Evolutionary conservation across 2,797 vertebrate genomes (phyloP), one percentile per base, ranked within the genome.

Genomic region (Merluccius polli): DNA sequence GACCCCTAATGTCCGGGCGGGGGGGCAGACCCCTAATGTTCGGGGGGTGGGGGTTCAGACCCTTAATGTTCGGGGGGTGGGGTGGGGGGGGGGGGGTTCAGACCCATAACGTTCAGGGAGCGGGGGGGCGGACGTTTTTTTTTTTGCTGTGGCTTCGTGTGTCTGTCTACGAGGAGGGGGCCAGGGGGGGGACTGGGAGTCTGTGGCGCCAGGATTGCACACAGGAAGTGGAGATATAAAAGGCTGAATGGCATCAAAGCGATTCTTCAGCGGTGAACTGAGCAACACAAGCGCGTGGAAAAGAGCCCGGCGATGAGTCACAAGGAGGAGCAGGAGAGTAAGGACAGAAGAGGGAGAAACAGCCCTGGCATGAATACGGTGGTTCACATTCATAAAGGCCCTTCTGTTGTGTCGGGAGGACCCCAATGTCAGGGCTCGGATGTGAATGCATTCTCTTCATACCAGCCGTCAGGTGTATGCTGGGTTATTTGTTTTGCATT

Each of bases 231-330:
- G 89, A 59, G 65, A 84, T 86, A 91, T 93, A 90, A 93, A 93
- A 91, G 91, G 83, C 88, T 93, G 92, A 94, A 94, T 91, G 88
- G 90, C 93, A 94, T 94, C 93, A 94, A 94, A 95, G 93, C 75
- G 16, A 79, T 89, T 89, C 90, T 83, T 85, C 74, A 88, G 87
- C 88, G 83, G 82, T n/a, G 52, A 59, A 1, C 84, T 83, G 77
- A 44, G 86, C 86, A 90, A 93, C 93, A 93, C 89, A 85, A 82
- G 73, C 38, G 80, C 77, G 77, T 85, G 88, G 82, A 84, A 89
- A 86, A 88, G 72, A 85, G 77, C 82, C 84, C 79, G 79, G 86
- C 85, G 89, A 90, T 93, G 93, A 94, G 91, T 93, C 93, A 91
- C 82, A 33, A 84, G 83, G 79, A 73, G 75, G 35, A 72, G 48